These are phyloP conservation scores for Hafferia zeledoni DNA, from an alignment of 2,797 vertebrate genomes.

Conservation along the genomic window DNA sequence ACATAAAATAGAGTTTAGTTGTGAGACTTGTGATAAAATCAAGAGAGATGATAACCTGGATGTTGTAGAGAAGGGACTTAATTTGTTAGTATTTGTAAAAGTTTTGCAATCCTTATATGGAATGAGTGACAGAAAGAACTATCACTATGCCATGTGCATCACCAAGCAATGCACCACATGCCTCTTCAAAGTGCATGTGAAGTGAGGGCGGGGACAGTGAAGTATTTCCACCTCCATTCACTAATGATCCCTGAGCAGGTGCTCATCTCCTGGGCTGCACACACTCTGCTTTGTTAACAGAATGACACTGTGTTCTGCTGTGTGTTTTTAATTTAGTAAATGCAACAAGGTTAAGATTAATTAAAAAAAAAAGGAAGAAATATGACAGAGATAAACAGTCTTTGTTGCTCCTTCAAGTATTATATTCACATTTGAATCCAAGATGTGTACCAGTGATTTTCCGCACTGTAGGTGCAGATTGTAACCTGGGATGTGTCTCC, in stretches of 20 bases:
- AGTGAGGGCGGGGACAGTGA: not conserved
- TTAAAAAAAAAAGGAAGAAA: not conserved
- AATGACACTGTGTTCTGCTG: slow-evolving; percentile 33
- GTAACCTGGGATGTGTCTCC: not conserved
- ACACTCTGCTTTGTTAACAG: slow-evolving; percentile 29
- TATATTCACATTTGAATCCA: not conserved
- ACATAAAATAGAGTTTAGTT: not conserved
- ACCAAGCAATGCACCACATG: not conserved
- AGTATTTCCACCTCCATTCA: not conserved
- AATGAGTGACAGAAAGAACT: not conserved
- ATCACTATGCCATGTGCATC: not conserved
- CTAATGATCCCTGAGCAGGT: slow-evolving; percentile 56
- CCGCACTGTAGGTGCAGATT: not conserved
- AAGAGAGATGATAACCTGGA: not conserved
- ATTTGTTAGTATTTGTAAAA: not conserved
- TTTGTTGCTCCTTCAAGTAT: not conserved
- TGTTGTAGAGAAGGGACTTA: not conserved
- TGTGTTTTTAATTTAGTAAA: not conserved
- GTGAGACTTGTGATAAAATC: not conserved
- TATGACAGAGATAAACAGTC: not conserved
- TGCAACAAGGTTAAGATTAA: not conserved
- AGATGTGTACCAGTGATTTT: not conserved
- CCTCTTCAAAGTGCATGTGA: not conserved
- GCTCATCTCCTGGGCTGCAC: slow-evolving; percentile 29
- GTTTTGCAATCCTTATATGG: not conserved